Evolutionary conservation across 2,888 invertebrate genomes (phyloP).

Genomic region (Platycheirus rosarum): DNA sequence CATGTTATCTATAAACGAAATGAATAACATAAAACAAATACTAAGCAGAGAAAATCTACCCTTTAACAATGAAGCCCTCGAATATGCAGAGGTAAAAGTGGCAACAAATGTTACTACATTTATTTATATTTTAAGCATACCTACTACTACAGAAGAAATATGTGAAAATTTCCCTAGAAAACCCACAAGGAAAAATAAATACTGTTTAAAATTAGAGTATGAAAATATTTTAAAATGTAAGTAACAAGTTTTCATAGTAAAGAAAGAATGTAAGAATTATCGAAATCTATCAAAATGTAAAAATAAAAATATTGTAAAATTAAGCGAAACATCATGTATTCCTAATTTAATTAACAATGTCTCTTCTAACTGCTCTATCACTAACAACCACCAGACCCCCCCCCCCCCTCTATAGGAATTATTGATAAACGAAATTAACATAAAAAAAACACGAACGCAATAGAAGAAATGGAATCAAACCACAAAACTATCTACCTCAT

Average conservation of each 20-base stretch:
- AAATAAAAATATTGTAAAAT: constrained; percentile 25
- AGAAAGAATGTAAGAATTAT: constrained; percentile 40
- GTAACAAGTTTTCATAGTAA: constrained; percentile 34
- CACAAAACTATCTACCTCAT: no score
- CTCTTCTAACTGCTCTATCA: constrained; percentile 13
- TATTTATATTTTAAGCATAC: constrained; percentile 56
- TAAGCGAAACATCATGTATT: constrained; percentile 14
- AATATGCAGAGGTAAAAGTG: constrained; percentile 57
- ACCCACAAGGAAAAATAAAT: constrained; percentile 44
- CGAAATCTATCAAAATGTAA: constrained; percentile 45
- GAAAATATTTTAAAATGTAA: constrained; percentile 43
- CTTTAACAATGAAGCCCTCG: constrained; percentile 58
- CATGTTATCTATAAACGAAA: constrained; percentile 37
- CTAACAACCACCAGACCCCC: constrained; percentile 21
- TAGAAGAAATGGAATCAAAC: no score
- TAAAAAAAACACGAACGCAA: no score
- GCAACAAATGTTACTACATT: constrained; percentile 39
- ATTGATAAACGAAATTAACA: no score
- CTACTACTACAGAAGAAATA: constrained; percentile 29
- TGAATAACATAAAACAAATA: constrained; percentile 29
- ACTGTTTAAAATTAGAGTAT: constrained; percentile 21
- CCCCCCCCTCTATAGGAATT: no score
- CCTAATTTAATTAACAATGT: constrained; percentile 1
- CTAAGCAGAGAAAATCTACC: constrained; percentile 52
- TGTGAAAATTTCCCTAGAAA: constrained; percentile 40